Conservation (phyloP, 2,797 vertebrate genomes). For the Hylomyscus alleni region DNA sequence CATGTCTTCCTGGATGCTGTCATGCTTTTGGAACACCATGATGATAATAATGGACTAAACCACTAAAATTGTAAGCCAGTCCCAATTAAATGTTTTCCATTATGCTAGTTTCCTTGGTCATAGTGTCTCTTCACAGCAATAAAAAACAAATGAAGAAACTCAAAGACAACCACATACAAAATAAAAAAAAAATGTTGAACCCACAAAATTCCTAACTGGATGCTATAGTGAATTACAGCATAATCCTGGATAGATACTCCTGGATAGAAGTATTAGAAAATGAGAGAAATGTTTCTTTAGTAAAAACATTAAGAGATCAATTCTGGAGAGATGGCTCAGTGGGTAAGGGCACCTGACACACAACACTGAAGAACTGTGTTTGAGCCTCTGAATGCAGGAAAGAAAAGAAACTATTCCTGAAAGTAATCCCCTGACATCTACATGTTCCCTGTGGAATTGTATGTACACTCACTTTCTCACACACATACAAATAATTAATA, state of each 20-base stretch:
- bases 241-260: background rate
- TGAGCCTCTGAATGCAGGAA: too few species aligned
- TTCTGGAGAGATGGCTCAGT: background rate
- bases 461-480: background rate
- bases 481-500: background rate
- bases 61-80: background rate
- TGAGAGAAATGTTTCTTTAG: background rate
- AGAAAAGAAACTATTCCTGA: background rate
- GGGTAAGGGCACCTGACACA: background rate
- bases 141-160: background rate
- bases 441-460: background rate
- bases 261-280: background rate
- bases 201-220: background rate
- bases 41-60: background rate
- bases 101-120: background rate
- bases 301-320: background rate
- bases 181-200: background rate
- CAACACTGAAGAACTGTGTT: too few species aligned
- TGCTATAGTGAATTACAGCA: background rate
- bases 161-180: background rate
- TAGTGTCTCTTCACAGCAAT: background rate
- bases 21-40: background rate
- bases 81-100: background rate
- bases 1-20: background rate
- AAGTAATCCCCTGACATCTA: too few species aligned